Evolutionary conservation across 2,888 invertebrate genomes (phyloP), one percentile per base, ranked within the genome.

Genomic region (Cacoxenus indagator): DNA sequence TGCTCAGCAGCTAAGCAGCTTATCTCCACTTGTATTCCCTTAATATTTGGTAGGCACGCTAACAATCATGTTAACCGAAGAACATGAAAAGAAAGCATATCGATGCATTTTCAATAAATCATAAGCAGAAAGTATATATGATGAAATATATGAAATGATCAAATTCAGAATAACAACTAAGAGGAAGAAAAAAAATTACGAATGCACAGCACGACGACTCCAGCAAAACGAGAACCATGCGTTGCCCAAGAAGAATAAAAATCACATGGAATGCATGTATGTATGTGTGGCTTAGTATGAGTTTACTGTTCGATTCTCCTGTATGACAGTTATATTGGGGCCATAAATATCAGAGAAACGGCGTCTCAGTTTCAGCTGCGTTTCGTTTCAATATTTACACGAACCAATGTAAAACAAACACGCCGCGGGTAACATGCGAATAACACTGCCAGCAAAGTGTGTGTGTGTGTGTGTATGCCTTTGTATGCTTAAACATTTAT

Each of bases 21-120:
- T n/a, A n/a, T n/a, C n/a, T n/a, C n/a, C n/a, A n/a, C n/a, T n/a
- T n/a, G n/a, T n/a, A n/a, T n/a, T n/a, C n/a, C n/a, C n/a, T n/a
- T n/a, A n/a, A n/a, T n/a, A n/a, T n/a, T n/a, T n/a, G n/a, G n/a
- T n/a, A n/a, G n/a, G n/a, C n/a, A n/a, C n/a, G n/a, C n/a, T n/a
- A n/a, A n/a, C n/a, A n/a, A n/a, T n/a, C n/a, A n/a, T n/a, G n/a
- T n/a, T n/a, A n/a, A n/a, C n/a, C n/a, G n/a, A n/a, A n/a, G n/a
- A 37, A 22, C 62, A 45, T n/a, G 24, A n/a, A 62, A 8, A 45
- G 14, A 62, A n/a, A 11, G 19, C n/a, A 43, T 8, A 22, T 14
- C 43, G 14, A 9, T 51, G 51, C 51, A 51, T 51, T 51, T 51
- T 51, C 19, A 51, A 51, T 51, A 51, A 51, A 51, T 51, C 51